phyloP scores from a whole-genome alignment of 2,797 vertebrate species.

The Acridotheres tristis region DNA sequence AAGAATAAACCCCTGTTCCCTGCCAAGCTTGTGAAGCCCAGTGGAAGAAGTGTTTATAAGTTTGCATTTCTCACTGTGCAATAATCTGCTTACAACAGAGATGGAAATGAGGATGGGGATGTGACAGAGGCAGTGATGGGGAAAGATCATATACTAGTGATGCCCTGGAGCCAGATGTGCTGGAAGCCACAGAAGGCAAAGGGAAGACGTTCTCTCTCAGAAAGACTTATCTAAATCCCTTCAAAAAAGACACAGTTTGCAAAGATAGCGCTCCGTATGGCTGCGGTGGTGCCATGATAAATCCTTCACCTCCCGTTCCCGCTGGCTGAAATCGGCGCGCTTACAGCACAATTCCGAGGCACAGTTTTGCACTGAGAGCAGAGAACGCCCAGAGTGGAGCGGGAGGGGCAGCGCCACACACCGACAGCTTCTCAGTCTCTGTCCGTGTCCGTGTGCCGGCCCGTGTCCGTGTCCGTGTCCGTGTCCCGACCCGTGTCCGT shows the following conservation, averaged over 20 bases:
- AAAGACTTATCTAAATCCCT: background rate
- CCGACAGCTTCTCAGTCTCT: too few species aligned
- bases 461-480: too few species aligned
- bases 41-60: background rate
- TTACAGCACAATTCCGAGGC: background rate
- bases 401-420: background rate
- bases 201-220: background rate
- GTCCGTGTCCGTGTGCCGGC: rapidly evolving
- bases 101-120: background rate
- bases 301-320: background rate
- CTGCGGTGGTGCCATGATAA: rapidly evolving
- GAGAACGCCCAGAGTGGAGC: rapidly evolving
- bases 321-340: background rate
- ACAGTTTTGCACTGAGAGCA: rapidly evolving
- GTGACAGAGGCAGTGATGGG: background rate
- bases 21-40: background rate
- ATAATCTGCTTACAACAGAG: background rate
- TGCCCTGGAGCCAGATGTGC: background rate
- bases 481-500: rapidly evolving
- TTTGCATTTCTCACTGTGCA: background rate
- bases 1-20: background rate
- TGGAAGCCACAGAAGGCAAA: background rate
- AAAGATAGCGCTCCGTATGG: background rate
- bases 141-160: background rate
- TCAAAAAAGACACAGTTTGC: background rate